These are phyloP conservation scores for Gymnothorax reevesii DNA, from an alignment of 2,797 vertebrate genomes.

Conservation along the genomic window DNA sequence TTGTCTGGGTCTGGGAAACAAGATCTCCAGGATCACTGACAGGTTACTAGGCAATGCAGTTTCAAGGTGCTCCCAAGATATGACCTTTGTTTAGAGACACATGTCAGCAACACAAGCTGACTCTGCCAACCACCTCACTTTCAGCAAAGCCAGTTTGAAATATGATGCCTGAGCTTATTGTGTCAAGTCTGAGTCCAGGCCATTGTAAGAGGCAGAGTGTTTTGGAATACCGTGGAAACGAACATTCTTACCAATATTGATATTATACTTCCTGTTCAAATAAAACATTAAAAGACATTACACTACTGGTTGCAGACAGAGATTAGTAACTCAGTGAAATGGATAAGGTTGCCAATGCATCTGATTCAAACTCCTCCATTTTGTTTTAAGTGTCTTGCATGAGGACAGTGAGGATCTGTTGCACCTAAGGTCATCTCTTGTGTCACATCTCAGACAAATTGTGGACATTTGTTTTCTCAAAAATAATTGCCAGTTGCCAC, in stretches of 20 bases:
- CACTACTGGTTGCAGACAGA: not conserved
- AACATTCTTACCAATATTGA: constrained; percentile 70
- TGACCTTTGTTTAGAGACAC: constrained; percentile 30
- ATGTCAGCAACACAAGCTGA: constrained; percentile 35
- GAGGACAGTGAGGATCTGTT: not conserved
- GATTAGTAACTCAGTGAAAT: not conserved
- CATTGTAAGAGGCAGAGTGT: constrained; percentile 67
- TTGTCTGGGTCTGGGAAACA: constrained; percentile 64
- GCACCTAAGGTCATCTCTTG: not conserved
- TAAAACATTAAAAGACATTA: constrained; percentile 7
- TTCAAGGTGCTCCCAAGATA: constrained; percentile 29
- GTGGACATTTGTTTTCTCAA: not conserved
- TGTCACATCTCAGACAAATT: not conserved
- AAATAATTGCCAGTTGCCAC: not conserved
- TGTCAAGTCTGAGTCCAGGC: constrained; percentile 64
- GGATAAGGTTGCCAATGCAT: not conserved
- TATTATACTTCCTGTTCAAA: constrained; percentile 64
- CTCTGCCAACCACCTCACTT: constrained; percentile 57
- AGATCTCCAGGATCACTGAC: not conserved
- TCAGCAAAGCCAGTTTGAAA: constrained; percentile 61
- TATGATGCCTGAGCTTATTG: constrained; percentile 63
- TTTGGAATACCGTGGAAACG: constrained; percentile 69
- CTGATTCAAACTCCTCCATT: constrained; percentile 1
- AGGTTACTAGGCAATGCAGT: constrained; percentile 34
- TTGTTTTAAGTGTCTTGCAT: not conserved